Percentiles rank a stretch among this genome's conserved stretches.
Evolutionary conservation across 64 coral and sea anemone genomes (phyloP).

Genomic region (Pocillopora verrucosa): DNA sequence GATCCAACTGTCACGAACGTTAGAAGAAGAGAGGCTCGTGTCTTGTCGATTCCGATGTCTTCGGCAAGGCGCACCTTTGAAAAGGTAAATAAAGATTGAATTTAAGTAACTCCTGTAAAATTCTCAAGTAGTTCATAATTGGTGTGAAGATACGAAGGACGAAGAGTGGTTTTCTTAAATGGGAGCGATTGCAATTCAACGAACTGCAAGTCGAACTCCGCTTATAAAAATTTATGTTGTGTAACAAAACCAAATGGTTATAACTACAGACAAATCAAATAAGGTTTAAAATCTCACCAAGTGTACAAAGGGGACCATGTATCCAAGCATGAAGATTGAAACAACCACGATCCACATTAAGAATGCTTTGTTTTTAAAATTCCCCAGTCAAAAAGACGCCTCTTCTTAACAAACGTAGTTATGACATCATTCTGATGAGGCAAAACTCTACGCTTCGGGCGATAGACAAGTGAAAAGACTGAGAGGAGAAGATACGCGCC

Average conservation of each 20-base stretch:
- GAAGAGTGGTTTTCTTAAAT: too few species aligned
- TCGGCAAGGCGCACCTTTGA: slow-evolving; percentile 74
- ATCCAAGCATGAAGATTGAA: slow-evolving; percentile 54
- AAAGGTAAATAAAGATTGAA: not conserved
- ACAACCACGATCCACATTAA: slow-evolving; percentile 48
- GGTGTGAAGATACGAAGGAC: too few species aligned
- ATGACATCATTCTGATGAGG: not conserved
- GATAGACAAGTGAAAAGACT: slow-evolving; percentile 38
- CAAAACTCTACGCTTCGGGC: not conserved
- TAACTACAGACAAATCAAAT: too few species aligned
- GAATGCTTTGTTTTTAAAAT: slow-evolving; percentile 64
- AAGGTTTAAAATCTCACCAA: slow-evolving; percentile 46
- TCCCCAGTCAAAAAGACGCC: slow-evolving; percentile 41
- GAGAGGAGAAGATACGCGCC: slow-evolving; percentile 14
- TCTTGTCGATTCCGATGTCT: slow-evolving; percentile 73
- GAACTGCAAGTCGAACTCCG: too few species aligned
- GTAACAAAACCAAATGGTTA: not conserved
- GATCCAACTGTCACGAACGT: slow-evolving; percentile 72
- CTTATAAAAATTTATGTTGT: too few species aligned
- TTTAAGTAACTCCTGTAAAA: not conserved
- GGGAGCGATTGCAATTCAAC: too few species aligned
- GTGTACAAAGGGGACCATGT: slow-evolving; percentile 59
- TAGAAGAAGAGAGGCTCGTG: slow-evolving; percentile 62
- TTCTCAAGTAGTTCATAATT: too few species aligned
- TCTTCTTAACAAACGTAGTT: not conserved